Base-by-base conservation (phyloP, 1,140 invertebrate genomes). In the Drosophila erecta region DNA sequence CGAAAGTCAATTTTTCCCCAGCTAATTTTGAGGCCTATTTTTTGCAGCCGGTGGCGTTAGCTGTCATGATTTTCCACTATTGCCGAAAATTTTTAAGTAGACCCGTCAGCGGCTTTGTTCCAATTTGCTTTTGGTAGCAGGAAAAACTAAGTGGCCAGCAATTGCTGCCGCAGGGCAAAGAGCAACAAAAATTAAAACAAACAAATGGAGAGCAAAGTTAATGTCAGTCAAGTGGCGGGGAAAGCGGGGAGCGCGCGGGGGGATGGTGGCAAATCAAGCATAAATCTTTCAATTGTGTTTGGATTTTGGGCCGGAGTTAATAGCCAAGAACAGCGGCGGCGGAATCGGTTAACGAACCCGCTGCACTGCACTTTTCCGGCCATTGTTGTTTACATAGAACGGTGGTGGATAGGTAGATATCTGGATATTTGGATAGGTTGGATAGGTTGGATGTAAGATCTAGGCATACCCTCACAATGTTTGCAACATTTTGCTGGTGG, bases 401-500 rank as follows among this genome's bases (percentile, higher is more conserved):
- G 30, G 30, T 30, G n/a, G 30, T 24, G 24, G 22, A 8, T 15
- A 50, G 27, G 14, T 53, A 35, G 24, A 64, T 33, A 30, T 24
- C 12, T 49, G 24, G 22, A 8, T 15, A 50, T 20, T 11, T 46
- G 40, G 24, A 62, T 30, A 27, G 11, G 12, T 30, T 62, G 56
- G 43, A 71, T 61, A 78, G 54, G 53, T 75, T 49, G 64, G 38
- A 73, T 62, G 78, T 87, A 84, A 84, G 44, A 85, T 76, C 84
- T 89, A 87, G 79, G 84, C 90, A 79, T 92, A 92, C 91, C 91
- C 83, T 92, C 91, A 92, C 91, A 92, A 90, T 92, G 90, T 92
- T 92, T 92, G 91, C 91, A 92, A 91, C 91, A 92, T 92, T 92
- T 92, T 91, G 91, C 86, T 91, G 91, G 91, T 90, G 91, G 91